These are phyloP conservation scores for Coelopa frigida DNA, from an alignment of 1,140 invertebrate species.

Conservation along the genomic window DNA sequence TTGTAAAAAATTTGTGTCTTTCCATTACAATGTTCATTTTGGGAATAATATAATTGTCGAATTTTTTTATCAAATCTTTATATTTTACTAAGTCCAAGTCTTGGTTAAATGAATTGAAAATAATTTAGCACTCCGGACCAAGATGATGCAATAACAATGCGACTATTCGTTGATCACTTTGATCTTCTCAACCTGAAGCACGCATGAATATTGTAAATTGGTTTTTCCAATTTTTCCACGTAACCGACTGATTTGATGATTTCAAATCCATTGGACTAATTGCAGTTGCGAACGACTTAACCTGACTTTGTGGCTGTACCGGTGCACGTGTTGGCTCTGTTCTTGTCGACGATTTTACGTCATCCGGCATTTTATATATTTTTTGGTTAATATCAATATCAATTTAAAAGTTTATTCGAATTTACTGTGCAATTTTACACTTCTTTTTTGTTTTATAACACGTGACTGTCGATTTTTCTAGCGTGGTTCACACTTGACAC, in stretches of 20 bases:
- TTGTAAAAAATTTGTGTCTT: conserved; percentile 23
- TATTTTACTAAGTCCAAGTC: conserved; percentile 4
- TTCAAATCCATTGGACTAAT: conserved; percentile 12
- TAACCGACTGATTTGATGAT: conserved; percentile 12
- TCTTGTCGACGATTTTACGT: too few relatives aligned
- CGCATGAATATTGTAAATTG: conserved; percentile 18
- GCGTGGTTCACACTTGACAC: too few relatives aligned
- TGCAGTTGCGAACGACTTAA: conserved; percentile 2
- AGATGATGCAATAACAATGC: conserved; percentile 20
- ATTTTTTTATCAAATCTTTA: conserved; percentile 12
- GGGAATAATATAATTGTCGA: conserved; percentile 18
- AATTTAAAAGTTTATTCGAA: too few relatives aligned
- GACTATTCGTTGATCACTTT: conserved; percentile 17
- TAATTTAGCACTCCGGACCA: conserved; percentile 17
- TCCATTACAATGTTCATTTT: conserved; percentile 24
- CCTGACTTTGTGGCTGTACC: too few relatives aligned
- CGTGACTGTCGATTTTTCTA: too few relatives aligned
- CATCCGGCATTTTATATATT: too few relatives aligned
- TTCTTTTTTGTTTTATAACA: too few relatives aligned
- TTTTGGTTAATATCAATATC: too few relatives aligned
- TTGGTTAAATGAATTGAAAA: conserved; percentile 19
- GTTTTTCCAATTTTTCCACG: conserved; percentile 20
- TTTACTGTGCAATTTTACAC: too few relatives aligned
- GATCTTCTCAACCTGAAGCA: conserved; percentile 16
- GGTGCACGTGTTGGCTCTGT: too few relatives aligned